Base-by-base conservation (phyloP, 1,140 invertebrate genomes). In the Aricia agestis region DNA sequence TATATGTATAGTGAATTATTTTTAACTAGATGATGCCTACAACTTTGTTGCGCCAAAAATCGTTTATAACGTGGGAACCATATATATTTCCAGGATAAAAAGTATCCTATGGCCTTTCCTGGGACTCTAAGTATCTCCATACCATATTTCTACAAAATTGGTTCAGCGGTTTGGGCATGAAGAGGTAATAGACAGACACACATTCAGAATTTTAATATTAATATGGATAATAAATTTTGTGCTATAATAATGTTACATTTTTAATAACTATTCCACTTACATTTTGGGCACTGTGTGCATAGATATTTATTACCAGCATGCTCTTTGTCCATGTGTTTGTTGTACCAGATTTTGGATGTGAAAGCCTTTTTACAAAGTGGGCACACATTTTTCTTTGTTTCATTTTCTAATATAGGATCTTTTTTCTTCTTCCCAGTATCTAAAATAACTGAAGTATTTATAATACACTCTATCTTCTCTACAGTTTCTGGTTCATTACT, bases 241-340 rank as follows among this genome's bases (percentile, higher is more conserved):
- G n/a, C n/a, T n/a, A 6, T 1, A 36, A 4, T 36, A 6, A 32
- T 61, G 6, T 25, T 32, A 52, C 57, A 66, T 57, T 68, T 45
- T 69, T 70, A 68, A 13, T 52, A 70, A 6, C 7, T 72, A 78
- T 80, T 80, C 10, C 18, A 19, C 68, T 69, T 71, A 79, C 72
- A 74, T 70, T 75, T 77, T 68, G 76, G 70, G 67, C 87, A 89
- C 17, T 84, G 78, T 52, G 71, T 13, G 73, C 88, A 90, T 19
- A 57, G 73, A 69, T 81, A 87, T 65, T 85, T 84, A 11, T 77
- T 76, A 6, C 81, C 80, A 36, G 78, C 78, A 74, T 89, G 87
- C 32, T 84, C 84, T 41, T 86, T 89, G 59, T 85, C 76, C 79
- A 87, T 83, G 66, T 91, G 89, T 65, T 85, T 87, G n/a, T 70